Conservation (phyloP, 2,113 vertebrate species). For the Perccottus glenii region DNA sequence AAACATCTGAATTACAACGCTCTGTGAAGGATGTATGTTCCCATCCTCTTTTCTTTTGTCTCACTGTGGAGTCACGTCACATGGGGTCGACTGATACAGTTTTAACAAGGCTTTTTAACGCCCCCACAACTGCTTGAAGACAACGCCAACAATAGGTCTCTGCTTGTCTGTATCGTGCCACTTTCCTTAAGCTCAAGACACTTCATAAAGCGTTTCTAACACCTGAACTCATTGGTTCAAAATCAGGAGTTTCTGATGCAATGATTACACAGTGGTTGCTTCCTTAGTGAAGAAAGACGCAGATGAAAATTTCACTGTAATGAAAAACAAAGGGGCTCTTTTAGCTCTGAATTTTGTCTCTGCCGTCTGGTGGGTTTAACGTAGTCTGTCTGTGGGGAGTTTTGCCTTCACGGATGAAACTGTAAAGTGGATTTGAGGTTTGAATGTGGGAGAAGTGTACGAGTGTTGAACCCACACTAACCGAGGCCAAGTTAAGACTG, state of each 20-base stretch:
- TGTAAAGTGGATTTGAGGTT: too few relatives aligned
- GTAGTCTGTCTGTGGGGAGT: neutral
- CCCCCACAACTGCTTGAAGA: slow-evolving; percentile 38
- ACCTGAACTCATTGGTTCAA: slow-evolving; percentile 36
- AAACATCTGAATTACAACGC: slow-evolving; percentile 6
- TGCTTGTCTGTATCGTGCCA: slow-evolving; percentile 31
- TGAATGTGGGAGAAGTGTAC: too few relatives aligned
- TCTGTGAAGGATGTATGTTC: neutral
- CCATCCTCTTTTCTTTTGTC: slow-evolving; percentile 10
- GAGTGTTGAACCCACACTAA: too few relatives aligned
- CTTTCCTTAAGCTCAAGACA: slow-evolving; percentile 28
- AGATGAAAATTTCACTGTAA: slow-evolving; percentile 27
- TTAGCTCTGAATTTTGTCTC: slow-evolving; percentile 17
- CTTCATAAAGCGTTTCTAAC: slow-evolving; percentile 30
- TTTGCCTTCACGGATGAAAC: too few relatives aligned
- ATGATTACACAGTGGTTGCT: slow-evolving; percentile 46
- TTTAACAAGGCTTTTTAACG: slow-evolving; percentile 42
- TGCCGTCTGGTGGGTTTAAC: slow-evolving; percentile 18
- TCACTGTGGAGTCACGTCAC: neutral
- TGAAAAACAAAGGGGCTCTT: slow-evolving; percentile 31
- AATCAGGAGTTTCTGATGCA: slow-evolving; percentile 50
- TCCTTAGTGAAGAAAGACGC: slow-evolving; percentile 14
- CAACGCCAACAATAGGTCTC: slow-evolving; percentile 30
- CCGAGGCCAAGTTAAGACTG: too few relatives aligned
- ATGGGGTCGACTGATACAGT: slow-evolving; percentile 7